Evolutionary conservation across 1,140 invertebrate species (phyloP), one percentile per base, ranked within the genome.

Genomic region (Apolygus lucorum): DNA sequence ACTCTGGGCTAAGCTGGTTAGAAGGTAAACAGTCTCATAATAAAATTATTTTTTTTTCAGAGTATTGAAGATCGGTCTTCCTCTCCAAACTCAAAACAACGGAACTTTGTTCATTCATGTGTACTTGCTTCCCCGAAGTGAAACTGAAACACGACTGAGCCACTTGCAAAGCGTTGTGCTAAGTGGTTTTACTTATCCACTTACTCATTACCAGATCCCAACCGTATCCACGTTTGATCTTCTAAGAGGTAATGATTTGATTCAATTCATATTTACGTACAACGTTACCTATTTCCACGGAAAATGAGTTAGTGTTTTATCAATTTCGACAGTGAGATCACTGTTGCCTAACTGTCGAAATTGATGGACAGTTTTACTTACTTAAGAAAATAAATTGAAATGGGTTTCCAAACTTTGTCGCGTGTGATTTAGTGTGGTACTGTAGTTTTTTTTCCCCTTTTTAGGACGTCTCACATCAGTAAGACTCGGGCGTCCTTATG

Each of bases 121-220:
- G 8, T 59, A 59, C 22, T 24, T 59, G 11, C 2, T 24, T 59
- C 22, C 54, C 4, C 11, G 22, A 59, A 24, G 8, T 59, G 22
- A 13, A 8, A 17, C 54, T 59, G 54, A 59, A 59, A 59, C 54
- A 4, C 8, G 54, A 59, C 22, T 59, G 11, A 59, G 22, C 4
- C 54, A 59, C 11, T 14, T 59, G 54, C 8, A 24, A 22, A 59
- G 22, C 22, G 4, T 21, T 22, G 22, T 24, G 4, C 54, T 59
- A 4, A 14, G 11, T 59, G 11, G 22, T 22, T 59, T 59, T 22
- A 4, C 22, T 8, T 59, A 59, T 25, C 28, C 59, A 8, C 52
- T 74, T 21, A 72, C 73, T 2, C 42, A 72, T n/a, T 74, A 72
- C 63, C 69, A 71, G 34, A 28, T 72, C 28, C 72, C 73, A 62